These are phyloP conservation scores for Diuraphis noxia DNA, from an alignment of 1,140 invertebrate genomes.

Conservation along the genomic window DNA sequence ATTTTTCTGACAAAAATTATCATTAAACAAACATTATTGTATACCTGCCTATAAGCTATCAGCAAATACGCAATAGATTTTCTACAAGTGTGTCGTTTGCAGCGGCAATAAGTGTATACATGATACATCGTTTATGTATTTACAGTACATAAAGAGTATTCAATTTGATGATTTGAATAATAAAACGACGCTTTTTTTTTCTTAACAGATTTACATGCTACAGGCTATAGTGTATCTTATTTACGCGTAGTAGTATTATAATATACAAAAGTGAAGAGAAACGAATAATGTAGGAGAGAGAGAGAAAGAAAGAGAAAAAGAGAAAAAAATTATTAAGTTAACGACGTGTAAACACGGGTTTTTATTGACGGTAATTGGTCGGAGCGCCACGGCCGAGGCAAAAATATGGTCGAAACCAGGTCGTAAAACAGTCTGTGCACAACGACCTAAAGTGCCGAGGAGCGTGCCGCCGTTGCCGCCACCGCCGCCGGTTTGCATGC, in stretches of 20 bases:
- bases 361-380: constrained; percentile 54
- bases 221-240: neutral
- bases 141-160: constrained; percentile 4
- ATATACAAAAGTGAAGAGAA: neutral
- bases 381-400: constrained; percentile 37
- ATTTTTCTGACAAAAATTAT: neutral
- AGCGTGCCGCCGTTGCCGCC: constrained; percentile 47
- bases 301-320: neutral
- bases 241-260: neutral
- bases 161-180: constrained; percentile 19
- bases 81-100: neutral
- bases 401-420: constrained; percentile 54
- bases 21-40: neutral
- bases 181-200: neutral
- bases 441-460: constrained; percentile 47
- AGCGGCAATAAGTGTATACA: neutral
- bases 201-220: neutral
- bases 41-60: neutral
- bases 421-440: constrained; percentile 47
- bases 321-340: constrained; percentile 47
- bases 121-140: neutral
- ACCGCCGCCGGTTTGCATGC: neutral
- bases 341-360: constrained; percentile 53
- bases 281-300: neutral
- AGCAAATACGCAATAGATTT: neutral